Evolutionary conservation across 1,140 invertebrate species (phyloP).

Genomic region (Ceratosolen fusciceps): DNA sequence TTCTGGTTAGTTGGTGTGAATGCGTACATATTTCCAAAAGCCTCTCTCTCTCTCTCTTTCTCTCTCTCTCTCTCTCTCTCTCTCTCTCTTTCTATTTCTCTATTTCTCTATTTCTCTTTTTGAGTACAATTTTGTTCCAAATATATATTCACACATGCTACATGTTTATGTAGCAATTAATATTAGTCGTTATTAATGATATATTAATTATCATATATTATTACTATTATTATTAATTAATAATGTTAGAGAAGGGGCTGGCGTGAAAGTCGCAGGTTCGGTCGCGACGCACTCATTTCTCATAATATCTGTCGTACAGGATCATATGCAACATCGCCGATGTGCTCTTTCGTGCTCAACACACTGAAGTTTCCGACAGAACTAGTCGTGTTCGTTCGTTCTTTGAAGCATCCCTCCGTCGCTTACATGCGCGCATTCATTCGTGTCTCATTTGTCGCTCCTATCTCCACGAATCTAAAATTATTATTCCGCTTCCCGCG

Average conservation of each 20-base stretch:
- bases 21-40: slow-evolving; percentile 42
- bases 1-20: slow-evolving; percentile 37
- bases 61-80: too few relatives aligned
- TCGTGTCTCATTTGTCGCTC: slow-evolving; percentile 1
- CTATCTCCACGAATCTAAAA: background rate
- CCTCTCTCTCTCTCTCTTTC: background rate
- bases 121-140: slow-evolving; percentile 23
- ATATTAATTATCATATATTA: slow-evolving; percentile 66
- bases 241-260: slow-evolving; percentile 70
- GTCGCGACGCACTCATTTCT: slow-evolving; percentile 47
- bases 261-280: slow-evolving; percentile 66
- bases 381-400: background rate
- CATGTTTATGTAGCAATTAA: slow-evolving; percentile 68
- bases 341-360: background rate
- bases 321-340: slow-evolving; percentile 49
- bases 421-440: background rate
- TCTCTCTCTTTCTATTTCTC: too few relatives aligned
- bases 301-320: slow-evolving; percentile 46
- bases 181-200: slow-evolving; percentile 63
- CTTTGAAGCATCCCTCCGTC: background rate
- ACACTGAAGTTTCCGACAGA: background rate
- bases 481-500: slow-evolving; percentile 6
- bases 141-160: slow-evolving; percentile 61
- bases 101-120: too few relatives aligned
- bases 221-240: slow-evolving; percentile 60